A percentile compares a stretch with the other conserved stretches of the same genome.
Evolutionary conservation across 2,113 vertebrate genomes (phyloP).

Genomic region (Plectropomus leopardus): DNA sequence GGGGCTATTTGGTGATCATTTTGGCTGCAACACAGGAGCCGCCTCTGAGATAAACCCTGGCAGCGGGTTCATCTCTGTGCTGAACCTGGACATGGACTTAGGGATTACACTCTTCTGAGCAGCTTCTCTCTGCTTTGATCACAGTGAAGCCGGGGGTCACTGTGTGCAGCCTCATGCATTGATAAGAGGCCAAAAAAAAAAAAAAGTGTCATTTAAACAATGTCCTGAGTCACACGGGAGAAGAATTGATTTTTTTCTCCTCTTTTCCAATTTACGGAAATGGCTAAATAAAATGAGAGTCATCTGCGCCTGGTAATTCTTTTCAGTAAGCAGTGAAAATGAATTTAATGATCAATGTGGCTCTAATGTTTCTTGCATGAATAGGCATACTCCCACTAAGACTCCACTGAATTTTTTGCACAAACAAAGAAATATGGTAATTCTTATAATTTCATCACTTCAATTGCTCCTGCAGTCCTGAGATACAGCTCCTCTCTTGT

Average conservation of each 20-base stretch:
- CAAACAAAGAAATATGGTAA: slow-evolving; percentile 76
- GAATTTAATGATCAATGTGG: slow-evolving; percentile 71
- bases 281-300: slow-evolving; percentile 63
- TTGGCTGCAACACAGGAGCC: slow-evolving; percentile 7
- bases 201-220: slow-evolving; percentile 55
- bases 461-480: slow-evolving; percentile 55
- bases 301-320: slow-evolving; percentile 60
- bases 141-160: slow-evolving; percentile 57
- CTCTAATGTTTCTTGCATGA: slow-evolving; percentile 68
- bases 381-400: slow-evolving; percentile 56
- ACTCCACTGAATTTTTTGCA: slow-evolving; percentile 48
- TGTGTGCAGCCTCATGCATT: slow-evolving; percentile 46
- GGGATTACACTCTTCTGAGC: slow-evolving; percentile 46
- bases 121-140: slow-evolving; percentile 65
- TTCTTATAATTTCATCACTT: slow-evolving; percentile 73
- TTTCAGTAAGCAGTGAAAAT: slow-evolving; percentile 64
- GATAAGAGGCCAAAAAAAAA: slow-evolving; percentile 27
- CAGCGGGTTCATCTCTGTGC: slow-evolving; percentile 18
- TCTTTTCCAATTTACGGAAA: slow-evolving; percentile 66
- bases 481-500: slow-evolving; percentile 60
- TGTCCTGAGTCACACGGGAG: slow-evolving; percentile 34
- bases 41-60: slow-evolving; percentile 13
- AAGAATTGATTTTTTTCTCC: slow-evolving; percentile 54
- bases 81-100: slow-evolving; percentile 59
- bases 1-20: slow-evolving; percentile 27